Evolutionary conservation across 2,113 vertebrate genomes (phyloP), one percentile per base, ranked within the genome.

Genomic region (Tiliqua scincoides): DNA sequence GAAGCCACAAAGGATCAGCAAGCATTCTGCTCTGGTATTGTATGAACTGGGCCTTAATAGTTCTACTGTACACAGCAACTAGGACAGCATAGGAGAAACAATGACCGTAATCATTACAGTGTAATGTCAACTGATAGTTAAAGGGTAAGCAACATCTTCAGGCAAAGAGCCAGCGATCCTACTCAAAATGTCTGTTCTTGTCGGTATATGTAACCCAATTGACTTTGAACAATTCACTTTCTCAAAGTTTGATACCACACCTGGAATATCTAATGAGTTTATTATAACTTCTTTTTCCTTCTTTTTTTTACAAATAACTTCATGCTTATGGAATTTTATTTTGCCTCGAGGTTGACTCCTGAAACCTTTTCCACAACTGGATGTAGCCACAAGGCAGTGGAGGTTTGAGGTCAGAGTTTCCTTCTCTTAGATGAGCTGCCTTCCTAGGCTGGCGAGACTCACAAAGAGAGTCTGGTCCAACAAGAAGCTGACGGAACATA

Each of bases 261-360:
- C 27, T 73, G 35, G 18, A 73, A 83, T 30, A 61, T 32, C 25
- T 43, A 30, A 43, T 30, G 9, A 61, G 30, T 68, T 80, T 40
- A 8, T 5, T 54, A 68, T 82, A 68, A 67, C 3, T 54, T 62
- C 85, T 63, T n/a, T n/a, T n/a, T n/a, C n/a, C n/a, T n/a, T n/a
- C n/a, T n/a, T 62, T 71, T 23, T 71, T 82, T 85, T 79, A 43
- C 67, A 85, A 82, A 48, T 5, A 87, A 86, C 67, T 63, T 57
- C 85, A 90, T 48, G 43, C 76, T 62, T 20, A 57, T 54, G 52
- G 52, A 8, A 54, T n/a, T n/a, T n/a, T n/a, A n/a, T n/a, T n/a
- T n/a, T n/a, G n/a, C n/a, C n/a, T n/a, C n/a, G n/a, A n/a, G n/a
- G n/a, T n/a, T n/a, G n/a, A n/a, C n/a, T n/a, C n/a, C n/a, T n/a